These are phyloP conservation scores for Xenopus borealis DNA, from an alignment of 2,113 vertebrate genomes.

Conservation along the genomic window DNA sequence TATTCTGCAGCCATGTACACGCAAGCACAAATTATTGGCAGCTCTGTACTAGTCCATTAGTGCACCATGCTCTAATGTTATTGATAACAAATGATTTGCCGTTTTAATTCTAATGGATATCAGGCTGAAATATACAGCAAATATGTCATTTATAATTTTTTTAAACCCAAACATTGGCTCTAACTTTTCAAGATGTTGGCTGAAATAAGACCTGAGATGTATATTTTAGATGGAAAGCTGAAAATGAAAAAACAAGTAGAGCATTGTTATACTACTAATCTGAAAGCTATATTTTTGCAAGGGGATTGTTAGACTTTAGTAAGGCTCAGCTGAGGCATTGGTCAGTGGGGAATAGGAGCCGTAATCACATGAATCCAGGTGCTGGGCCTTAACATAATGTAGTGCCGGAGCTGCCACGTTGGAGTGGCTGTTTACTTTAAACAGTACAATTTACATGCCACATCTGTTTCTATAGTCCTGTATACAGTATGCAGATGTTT, in stretches of 20 bases:
- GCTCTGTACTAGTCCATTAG: too few species aligned
- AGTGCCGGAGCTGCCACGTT: not conserved
- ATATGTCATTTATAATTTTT: not conserved
- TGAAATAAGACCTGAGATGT: conserved; percentile 3
- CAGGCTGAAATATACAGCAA: too few species aligned
- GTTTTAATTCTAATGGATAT: too few species aligned
- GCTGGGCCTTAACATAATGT: conserved; percentile 16
- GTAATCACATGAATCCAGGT: conserved; percentile 40
- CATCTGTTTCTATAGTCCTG: conserved; percentile 26
- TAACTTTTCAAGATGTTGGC: not conserved
- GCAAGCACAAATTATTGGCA: too few species aligned
- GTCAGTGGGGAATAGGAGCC: conserved; percentile 34
- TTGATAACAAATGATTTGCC: too few species aligned
- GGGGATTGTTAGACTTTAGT: conserved; percentile 20
- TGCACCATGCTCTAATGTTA: too few species aligned
- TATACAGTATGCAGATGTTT: conserved; percentile 35
- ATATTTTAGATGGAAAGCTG: conserved; percentile 3
- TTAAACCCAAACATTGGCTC: not conserved
- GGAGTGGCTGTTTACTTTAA: conserved; percentile 25
- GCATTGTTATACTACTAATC: conserved; percentile 31
- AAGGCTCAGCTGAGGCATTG: conserved; percentile 14
- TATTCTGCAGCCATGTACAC: too few species aligned
- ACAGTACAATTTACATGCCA: conserved; percentile 28
- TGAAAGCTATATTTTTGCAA: conserved; percentile 17
- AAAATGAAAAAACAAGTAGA: conserved; percentile 25